Percentiles rank a stretch among this genome's conserved stretches.
These are phyloP conservation scores for Myxocyprinus asiaticus DNA, from an alignment of 2,113 vertebrate species.

Conservation along the genomic window DNA sequence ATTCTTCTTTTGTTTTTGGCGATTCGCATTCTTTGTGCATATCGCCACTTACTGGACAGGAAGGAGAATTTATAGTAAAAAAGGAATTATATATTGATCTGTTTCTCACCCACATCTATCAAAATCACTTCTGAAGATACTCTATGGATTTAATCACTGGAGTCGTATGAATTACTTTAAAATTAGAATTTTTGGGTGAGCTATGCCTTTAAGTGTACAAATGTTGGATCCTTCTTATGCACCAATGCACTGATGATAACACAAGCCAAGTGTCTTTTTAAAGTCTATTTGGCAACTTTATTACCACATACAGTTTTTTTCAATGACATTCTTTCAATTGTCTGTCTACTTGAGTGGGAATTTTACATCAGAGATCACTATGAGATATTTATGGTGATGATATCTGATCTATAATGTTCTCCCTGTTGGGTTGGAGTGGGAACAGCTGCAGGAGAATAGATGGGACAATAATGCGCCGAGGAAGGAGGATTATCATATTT, in stretches of 20 bases:
- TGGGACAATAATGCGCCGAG: background rate
- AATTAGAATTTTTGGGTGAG: too few species aligned
- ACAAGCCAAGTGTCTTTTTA: background rate
- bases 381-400: background rate
- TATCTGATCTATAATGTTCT: conserved; percentile 28
- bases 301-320: background rate
- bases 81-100: too few species aligned
- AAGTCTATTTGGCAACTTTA: background rate
- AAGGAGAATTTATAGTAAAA: too few species aligned
- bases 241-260: background rate
- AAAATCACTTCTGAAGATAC: too few species aligned
- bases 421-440: conserved; percentile 7
- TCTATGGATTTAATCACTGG: too few species aligned
- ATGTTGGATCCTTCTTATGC: too few species aligned
- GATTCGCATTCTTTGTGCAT: too few species aligned
- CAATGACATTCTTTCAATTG: background rate
- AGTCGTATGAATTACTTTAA: too few species aligned
- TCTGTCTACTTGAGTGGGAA: background rate
- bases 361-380: conserved; percentile 21
- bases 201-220: too few species aligned
- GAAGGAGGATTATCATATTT: conserved; percentile 47
- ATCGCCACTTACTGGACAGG: too few species aligned
- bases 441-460: conserved; percentile 48
- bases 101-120: too few species aligned
- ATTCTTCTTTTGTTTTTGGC: too few species aligned